A percentile compares a stretch with the other conserved stretches of the same genome.
These are phyloP conservation scores for Lithophane leautieri DNA, from an alignment of 2,888 invertebrate genomes.

Conservation along the genomic window DNA sequence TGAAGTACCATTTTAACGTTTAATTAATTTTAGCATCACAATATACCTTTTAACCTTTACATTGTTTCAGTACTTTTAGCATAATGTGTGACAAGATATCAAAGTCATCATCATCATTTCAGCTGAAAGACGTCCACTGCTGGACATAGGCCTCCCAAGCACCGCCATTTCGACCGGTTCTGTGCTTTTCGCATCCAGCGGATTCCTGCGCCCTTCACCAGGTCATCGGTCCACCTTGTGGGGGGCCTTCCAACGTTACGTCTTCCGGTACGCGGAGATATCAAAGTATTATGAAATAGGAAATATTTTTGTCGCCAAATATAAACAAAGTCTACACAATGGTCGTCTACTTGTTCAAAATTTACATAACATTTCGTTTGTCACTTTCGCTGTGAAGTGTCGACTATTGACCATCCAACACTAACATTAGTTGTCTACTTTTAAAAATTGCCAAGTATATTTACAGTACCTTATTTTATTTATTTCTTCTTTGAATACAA, in stretches of 20 bases:
- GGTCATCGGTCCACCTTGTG: too few relatives aligned
- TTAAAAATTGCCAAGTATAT: background rate
- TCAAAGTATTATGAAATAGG: slow-evolving; percentile 16
- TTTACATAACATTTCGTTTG: slow-evolving; percentile 43
- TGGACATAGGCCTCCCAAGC: too few relatives aligned
- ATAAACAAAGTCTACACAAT: slow-evolving; percentile 24
- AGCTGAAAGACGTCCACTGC: too few relatives aligned
- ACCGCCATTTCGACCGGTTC: too few relatives aligned
- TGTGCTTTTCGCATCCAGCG: too few relatives aligned
- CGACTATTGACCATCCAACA: slow-evolving; percentile 51
- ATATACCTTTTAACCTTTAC: background rate
- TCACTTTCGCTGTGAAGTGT: slow-evolving; percentile 51
- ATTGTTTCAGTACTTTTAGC: background rate
- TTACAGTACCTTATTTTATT: background rate
- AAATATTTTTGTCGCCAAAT: slow-evolving; percentile 29
- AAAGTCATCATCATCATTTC: background rate
- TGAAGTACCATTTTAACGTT: slow-evolving; percentile 5
- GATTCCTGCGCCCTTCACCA: too few relatives aligned
- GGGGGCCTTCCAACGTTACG: too few relatives aligned
- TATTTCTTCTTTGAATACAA: background rate
- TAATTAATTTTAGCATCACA: slow-evolving; percentile 2
- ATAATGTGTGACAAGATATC: background rate
- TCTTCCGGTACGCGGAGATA: background rate
- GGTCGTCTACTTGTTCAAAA: slow-evolving; percentile 15
- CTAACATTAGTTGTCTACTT: slow-evolving; percentile 25